Evolutionary conservation across 2,113 vertebrate genomes (phyloP), one percentile per base, ranked within the genome.

Genomic region (Catagonus wagneri): DNA sequence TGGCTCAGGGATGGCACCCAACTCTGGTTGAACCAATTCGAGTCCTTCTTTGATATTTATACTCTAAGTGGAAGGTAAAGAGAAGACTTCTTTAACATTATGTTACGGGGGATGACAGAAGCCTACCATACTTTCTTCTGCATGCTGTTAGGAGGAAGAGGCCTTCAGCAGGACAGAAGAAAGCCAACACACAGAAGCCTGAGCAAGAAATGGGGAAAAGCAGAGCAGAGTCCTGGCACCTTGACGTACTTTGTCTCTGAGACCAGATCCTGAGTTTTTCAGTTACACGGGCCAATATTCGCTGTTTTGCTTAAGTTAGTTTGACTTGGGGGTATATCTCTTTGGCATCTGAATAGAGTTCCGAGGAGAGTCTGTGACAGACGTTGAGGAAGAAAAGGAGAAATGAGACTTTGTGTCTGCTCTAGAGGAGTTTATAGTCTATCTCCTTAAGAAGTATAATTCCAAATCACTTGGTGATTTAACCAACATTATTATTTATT

Each of bases 291-390:
- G 58, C 32, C 52, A 76, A 29, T 12, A 34, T 69, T n/a, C 19
- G 13, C 36, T 34, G 58, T 89, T 72, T 56, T n/a, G 17, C 44
- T 54, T 36, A 50, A 65, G 32, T 75, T 63, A 69, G 66, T 95
- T 58, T 83, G 39, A 81, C 16, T 60, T 60, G 22, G 6, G 29
- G 78, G 7, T 74, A 85, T 39, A 76, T 32, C 32, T 56, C 0
- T 44, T 44, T 78, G 61, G 16, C 8, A 89, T 72, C 54, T 81
- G 25, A 58, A 92, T 6, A 93, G 34, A 93, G 44, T 94, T 94
- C 44, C n/a, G n/a, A 60, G 76, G 84, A 72, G 36, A 78, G 29
- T 44, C 10, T 74, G 27, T 13, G 50, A 58, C 0, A 29, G 56
- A 85, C 8, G 85, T 2, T 20, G 11, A 85, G 58, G 36, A 89